Base-by-base conservation (phyloP, 35 echinoderm and acorn worm genomes). In the Ophiothrix spiculata region DNA sequence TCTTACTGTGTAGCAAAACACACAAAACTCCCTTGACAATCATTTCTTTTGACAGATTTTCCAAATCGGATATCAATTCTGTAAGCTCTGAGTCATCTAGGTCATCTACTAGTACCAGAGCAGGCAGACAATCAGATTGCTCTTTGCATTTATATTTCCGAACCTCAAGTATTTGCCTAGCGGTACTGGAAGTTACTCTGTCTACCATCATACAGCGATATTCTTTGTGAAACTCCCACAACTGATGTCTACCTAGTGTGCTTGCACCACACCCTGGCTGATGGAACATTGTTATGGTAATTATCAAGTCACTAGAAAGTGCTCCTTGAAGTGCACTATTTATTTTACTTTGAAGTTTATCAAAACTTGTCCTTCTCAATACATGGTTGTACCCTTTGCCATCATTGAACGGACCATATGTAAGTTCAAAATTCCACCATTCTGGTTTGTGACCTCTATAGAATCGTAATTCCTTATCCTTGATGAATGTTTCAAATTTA, bases 161-260 rank as follows among this genome's bases (percentile, higher is more conserved):
- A 2, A 86, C 42, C 1, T 76, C 89, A 32, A 86, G 25, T 8
- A 91, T 80, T 28, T 91, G 89, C 23, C 33, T 39, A 32, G 39
- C 83, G 21, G 89, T 91, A 35, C 36, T 36, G n/a, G 77, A 32
- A 23, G 73, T 60, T 1, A 78, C 74, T 19, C 75, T 85, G 37
- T 75, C 86, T 0, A 91, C 82, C 63, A 91, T 34, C 3, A 45
- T 40, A 86, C 89, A 91, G 35, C 89, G 56, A 75, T 85, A 86
- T 0, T 63, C 41, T 4, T 37, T 15, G 56, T 78, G 89, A 12
- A 86, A 69, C 10, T 91, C 83, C 89, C 89, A 91, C 34, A 91
- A 28, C 35, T 86, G 1, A 39, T 91, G 75, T 16, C 46, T 77
- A 31, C 75, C 83, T 23, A 91, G 73, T 23, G 89, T 86, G 40